Evolutionary conservation across 2,113 vertebrate genomes (phyloP), one percentile per base, ranked within the genome.

Genomic region (Hydrolagus affinis): DNA sequence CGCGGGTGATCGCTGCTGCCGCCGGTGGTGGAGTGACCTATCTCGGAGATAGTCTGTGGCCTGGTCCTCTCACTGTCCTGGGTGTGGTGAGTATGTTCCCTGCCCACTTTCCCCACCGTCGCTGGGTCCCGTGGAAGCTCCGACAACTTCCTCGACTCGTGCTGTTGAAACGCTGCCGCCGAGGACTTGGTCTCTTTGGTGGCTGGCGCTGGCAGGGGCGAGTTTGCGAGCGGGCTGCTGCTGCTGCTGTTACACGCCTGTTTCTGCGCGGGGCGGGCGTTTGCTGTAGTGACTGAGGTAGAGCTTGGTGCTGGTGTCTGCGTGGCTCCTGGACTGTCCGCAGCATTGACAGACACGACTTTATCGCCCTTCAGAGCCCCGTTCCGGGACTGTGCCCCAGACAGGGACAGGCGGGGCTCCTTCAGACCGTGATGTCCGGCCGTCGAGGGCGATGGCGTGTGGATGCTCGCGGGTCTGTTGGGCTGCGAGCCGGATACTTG

Each of bases 311-410:
- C 60, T 66, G 32, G 66, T 30, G 62, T 15, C 21, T 60, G 66
- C 15, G 78, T 83, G 30, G 77, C 30, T 25, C 30, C 78, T 32
- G 62, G 32, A 68, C 60, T 25, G 21, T 83, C 78, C 25, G 11
- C 28, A 12, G 91, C 91, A 86, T 87, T 86, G 23, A 87, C 88
- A 0, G 88, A 88, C 88, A 94, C 96, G 25, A 87, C 90, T 87
- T 95, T 97, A 75, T 98, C 97, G 69, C 89, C 90, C 87, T 94
- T 96, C 86, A 88, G 83, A 71, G 90, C 87, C 0, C 80, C 88
- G 85, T 89, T 88, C 88, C 30, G 66, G 92, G 91, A 32, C 89
- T 88, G 21, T 92, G 90, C 85, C 91, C 93, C 66, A 91, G 87
- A 32, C 89, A 90, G 86, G 92, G 92, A 17, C 92, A 94, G 4